Evolutionary conservation across 35 echinoderm and acorn worm genomes (phyloP).

Genomic region (Holothuria glaberrima): DNA sequence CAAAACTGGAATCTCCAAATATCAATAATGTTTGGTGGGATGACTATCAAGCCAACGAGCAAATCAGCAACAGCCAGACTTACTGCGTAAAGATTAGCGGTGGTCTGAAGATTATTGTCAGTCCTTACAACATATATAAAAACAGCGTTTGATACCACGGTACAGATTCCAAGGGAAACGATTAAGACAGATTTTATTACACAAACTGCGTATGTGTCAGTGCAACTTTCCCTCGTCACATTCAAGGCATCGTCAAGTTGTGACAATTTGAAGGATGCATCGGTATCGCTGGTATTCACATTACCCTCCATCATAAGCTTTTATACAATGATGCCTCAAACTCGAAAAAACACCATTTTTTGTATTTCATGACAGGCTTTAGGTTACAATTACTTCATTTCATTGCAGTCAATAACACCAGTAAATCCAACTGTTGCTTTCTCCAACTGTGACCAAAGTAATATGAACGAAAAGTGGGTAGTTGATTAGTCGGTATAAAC

Average conservation of each 20-base stretch:
- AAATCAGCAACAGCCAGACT: constrained; percentile 39
- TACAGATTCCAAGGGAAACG: neutral
- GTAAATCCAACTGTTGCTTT: no score
- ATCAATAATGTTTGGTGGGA: constrained; percentile 12
- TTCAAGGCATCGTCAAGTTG: neutral
- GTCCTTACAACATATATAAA: constrained; percentile 30
- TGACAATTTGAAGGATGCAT: neutral
- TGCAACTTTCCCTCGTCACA: neutral
- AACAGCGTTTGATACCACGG: constrained; percentile 36
- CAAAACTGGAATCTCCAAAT: neutral
- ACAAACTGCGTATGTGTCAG: neutral
- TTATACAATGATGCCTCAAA: neutral
- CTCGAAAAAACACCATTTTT: neutral
- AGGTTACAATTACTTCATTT: neutral
- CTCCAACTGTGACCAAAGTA: no score
- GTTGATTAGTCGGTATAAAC: no score
- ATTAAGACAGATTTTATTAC: constrained; percentile 30
- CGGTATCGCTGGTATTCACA: neutral
- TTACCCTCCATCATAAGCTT: neutral
- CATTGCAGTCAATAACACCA: no score
- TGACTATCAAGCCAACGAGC: constrained; percentile 24
- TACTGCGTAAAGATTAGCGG: constrained; percentile 13
- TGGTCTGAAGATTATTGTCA: constrained; percentile 16
- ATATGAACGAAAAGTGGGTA: no score
- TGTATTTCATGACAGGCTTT: neutral